Evolutionary conservation across 2,113 vertebrate genomes (phyloP).

Genomic region (Colaptes auratus): DNA sequence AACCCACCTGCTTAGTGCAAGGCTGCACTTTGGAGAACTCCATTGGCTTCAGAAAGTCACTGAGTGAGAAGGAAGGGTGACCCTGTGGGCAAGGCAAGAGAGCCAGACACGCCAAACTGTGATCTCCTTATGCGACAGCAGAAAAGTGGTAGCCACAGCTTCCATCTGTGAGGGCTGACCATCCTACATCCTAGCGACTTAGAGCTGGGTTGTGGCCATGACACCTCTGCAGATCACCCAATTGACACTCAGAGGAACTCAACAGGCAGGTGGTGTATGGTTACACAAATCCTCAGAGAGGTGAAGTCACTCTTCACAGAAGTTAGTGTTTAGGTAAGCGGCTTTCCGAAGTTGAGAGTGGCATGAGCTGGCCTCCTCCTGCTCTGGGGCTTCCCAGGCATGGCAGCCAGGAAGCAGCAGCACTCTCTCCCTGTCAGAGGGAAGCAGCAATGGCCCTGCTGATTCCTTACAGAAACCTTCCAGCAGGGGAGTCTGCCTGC

Average conservation of each 20-base stretch:
- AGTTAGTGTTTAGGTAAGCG: not conserved
- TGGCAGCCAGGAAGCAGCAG: not conserved
- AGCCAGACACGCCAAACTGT: not conserved
- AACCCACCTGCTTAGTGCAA: not conserved
- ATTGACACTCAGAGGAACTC: not conserved
- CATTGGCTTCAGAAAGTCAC: not conserved
- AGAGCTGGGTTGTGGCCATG: not conserved
- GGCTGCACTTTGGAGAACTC: slow-evolving; percentile 41
- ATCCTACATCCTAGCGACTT: not conserved
- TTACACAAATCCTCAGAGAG: not conserved
- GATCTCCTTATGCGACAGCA: not conserved
- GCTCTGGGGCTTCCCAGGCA: not conserved
- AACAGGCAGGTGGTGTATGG: not conserved
- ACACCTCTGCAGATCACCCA: not conserved
- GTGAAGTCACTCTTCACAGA: not conserved
- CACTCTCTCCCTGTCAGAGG: not conserved
- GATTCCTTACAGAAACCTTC: not conserved
- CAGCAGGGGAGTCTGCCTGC: not conserved
- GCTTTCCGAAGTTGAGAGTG: not conserved
- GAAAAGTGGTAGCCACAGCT: not conserved
- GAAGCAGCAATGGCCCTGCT: not conserved
- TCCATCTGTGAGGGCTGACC: not conserved
- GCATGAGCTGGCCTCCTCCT: not conserved
- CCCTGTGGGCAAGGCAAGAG: not conserved
- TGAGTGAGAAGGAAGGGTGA: slow-evolving; percentile 12